These are phyloP conservation scores for Ataeniobius toweri DNA, from an alignment of 2,797 vertebrate genomes.

Conservation along the genomic window DNA sequence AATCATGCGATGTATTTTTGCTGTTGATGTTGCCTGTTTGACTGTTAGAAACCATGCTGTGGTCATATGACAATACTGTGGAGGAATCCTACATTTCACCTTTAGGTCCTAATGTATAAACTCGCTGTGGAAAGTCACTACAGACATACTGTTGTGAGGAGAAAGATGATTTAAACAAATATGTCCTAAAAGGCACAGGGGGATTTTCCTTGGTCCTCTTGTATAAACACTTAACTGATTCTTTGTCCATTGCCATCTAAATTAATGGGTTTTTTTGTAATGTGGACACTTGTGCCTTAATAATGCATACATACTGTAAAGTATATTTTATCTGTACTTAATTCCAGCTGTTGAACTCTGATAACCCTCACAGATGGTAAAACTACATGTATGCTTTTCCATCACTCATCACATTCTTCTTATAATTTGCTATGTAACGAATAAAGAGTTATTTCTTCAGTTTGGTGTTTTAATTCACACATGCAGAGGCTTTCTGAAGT, in stretches of 20 bases:
- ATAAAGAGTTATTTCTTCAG: conserved; percentile 78
- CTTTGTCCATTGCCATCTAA: conserved; percentile 44
- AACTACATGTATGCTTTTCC: conserved; percentile 23
- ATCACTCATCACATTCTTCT: conserved; percentile 24
- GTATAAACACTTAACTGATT: conserved; percentile 34
- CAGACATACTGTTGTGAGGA: background rate
- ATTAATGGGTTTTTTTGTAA: conserved; percentile 32
- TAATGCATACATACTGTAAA: conserved; percentile 33
- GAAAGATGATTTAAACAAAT: conserved; percentile 1
- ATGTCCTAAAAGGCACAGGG: conserved; percentile 12
- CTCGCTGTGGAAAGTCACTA: conserved; percentile 7
- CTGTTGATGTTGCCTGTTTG: conserved; percentile 33
- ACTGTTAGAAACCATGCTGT: conserved; percentile 44
- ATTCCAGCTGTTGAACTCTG: conserved; percentile 33
- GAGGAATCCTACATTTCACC: conserved; percentile 55
- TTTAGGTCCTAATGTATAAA: conserved; percentile 22
- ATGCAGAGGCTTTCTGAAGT: background rate
- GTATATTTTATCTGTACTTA: conserved; percentile 32
- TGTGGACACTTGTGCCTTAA: conserved; percentile 61
- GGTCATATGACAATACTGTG: conserved; percentile 67
- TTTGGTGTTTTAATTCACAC: background rate
- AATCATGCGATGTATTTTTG: conserved; percentile 46
- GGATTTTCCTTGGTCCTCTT: conserved; percentile 18
- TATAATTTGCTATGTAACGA: conserved; percentile 66
- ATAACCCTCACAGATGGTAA: conserved; percentile 30